These are phyloP conservation scores for Oryzias curvinotus DNA, from an alignment of 2,113 vertebrate genomes.

Conservation along the genomic window DNA sequence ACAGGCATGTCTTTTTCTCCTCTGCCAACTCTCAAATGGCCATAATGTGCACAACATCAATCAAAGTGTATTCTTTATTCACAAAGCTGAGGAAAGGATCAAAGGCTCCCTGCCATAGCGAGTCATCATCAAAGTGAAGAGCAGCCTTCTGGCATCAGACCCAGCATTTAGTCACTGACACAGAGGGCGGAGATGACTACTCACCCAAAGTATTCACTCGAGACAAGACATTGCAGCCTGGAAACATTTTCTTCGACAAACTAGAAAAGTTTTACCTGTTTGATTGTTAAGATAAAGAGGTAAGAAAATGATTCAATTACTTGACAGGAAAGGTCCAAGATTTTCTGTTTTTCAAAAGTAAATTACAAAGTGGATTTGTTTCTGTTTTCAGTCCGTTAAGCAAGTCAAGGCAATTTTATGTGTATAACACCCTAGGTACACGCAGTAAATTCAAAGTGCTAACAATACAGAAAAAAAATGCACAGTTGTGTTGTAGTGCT, in stretches of 20 bases:
- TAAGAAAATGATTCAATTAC: no score
- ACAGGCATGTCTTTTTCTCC: conserved; percentile 55
- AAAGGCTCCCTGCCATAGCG: conserved; percentile 54
- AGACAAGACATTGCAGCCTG: background rate
- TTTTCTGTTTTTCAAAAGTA: no score
- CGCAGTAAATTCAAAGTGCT: no score
- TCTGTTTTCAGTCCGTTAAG: no score
- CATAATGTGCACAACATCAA: conserved; percentile 61
- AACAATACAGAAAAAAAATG: no score
- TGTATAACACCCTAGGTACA: no score
- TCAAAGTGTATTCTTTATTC: conserved; percentile 69
- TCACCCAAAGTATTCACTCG: background rate
- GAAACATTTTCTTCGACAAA: background rate
- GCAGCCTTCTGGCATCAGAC: conserved; percentile 52
- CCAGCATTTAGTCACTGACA: conserved; percentile 52
- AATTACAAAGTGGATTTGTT: no score
- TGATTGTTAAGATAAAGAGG: background rate
- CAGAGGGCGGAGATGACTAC: conserved; percentile 23
- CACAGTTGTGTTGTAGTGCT: no score
- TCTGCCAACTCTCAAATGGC: conserved; percentile 59
- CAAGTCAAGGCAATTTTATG: no score
- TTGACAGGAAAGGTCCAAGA: no score
- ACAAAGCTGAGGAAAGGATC: conserved; percentile 64
- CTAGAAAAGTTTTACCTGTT: conserved; percentile 6
- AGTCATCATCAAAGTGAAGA: conserved; percentile 61